A percentile compares a stretch with the other conserved stretches of the same genome.
phyloP scores from a whole-genome alignment of 1,140 invertebrate genomes.

The Calliphora vicina region DNA sequence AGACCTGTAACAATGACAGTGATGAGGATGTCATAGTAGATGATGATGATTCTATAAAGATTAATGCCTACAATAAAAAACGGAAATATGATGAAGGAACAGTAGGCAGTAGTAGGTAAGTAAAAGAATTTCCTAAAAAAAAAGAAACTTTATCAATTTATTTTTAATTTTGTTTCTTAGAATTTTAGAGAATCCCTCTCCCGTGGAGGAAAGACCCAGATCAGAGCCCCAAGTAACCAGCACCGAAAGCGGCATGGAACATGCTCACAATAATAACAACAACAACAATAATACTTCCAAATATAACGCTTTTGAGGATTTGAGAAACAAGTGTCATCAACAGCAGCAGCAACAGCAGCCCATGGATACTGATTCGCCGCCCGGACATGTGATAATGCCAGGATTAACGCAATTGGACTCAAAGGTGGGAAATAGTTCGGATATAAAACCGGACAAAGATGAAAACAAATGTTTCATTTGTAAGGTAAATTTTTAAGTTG shows the following conservation, averaged over 20 bases:
- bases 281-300: conserved; percentile 51
- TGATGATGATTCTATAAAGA: conserved; percentile 58
- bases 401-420: conserved; percentile 62
- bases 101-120: conserved; percentile 55
- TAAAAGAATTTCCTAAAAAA: background rate
- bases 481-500: conserved; percentile 59
- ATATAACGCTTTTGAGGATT: conserved; percentile 54
- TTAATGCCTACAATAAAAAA: conserved; percentile 44
- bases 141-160: background rate
- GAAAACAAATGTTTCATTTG: conserved; percentile 65
- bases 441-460: conserved; percentile 59
- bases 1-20: conserved; percentile 60
- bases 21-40: conserved; percentile 62
- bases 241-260: conserved; percentile 54
- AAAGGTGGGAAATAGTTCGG: conserved; percentile 63
- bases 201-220: conserved; percentile 55
- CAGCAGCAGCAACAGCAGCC: conserved; percentile 44
- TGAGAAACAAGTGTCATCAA: conserved; percentile 29
- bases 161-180: conserved; percentile 37
- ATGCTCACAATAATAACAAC: conserved; percentile 50
- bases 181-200: conserved; percentile 54
- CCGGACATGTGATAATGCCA: conserved; percentile 50
- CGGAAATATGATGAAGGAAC: conserved; percentile 55
- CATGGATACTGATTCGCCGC: conserved; percentile 44
- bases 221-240: conserved; percentile 61